Evolutionary conservation across 2,797 vertebrate species (phyloP).

Genomic region (Melanotaenia maccullochi): DNA sequence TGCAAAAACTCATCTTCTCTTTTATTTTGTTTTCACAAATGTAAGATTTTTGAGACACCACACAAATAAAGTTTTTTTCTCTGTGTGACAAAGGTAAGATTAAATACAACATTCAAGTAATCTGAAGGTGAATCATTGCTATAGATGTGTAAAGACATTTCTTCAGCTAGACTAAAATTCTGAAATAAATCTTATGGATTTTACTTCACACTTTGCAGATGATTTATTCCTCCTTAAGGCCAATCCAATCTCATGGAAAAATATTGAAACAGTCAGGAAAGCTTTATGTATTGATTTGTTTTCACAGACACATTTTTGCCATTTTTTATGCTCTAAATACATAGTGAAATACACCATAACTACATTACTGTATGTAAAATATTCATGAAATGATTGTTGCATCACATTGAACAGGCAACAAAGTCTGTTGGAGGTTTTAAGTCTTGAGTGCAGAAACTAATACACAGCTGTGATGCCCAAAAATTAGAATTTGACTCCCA

Average conservation of each 20-base stretch:
- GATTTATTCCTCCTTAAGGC: not conserved
- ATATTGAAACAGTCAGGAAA: not conserved
- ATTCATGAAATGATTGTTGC: not conserved
- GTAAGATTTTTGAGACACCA: constrained; percentile 14
- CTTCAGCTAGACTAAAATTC: not conserved
- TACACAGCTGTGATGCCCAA: not conserved
- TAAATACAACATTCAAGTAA: not conserved
- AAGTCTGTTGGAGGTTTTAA: not conserved
- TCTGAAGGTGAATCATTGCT: constrained; percentile 12
- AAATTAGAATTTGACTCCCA: not conserved
- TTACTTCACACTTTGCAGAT: not conserved
- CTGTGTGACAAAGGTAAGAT: not conserved
- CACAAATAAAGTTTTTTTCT: constrained; percentile 3
- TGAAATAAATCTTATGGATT: not conserved
- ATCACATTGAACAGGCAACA: not conserved
- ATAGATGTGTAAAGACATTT: not conserved
- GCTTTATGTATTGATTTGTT: too few species aligned
- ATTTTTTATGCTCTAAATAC: too few species aligned
- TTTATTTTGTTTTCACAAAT: constrained; percentile 38
- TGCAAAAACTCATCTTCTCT: constrained; percentile 21
- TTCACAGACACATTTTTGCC: too few species aligned
- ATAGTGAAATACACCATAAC: too few species aligned
- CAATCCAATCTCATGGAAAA: not conserved
- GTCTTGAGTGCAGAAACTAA: not conserved
- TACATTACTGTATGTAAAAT: not conserved